Percentiles rank a stretch among this genome's conserved stretches.
phyloP scores from a whole-genome alignment of 2,888 invertebrate species.

The Ormyrus pomaceus region DNA sequence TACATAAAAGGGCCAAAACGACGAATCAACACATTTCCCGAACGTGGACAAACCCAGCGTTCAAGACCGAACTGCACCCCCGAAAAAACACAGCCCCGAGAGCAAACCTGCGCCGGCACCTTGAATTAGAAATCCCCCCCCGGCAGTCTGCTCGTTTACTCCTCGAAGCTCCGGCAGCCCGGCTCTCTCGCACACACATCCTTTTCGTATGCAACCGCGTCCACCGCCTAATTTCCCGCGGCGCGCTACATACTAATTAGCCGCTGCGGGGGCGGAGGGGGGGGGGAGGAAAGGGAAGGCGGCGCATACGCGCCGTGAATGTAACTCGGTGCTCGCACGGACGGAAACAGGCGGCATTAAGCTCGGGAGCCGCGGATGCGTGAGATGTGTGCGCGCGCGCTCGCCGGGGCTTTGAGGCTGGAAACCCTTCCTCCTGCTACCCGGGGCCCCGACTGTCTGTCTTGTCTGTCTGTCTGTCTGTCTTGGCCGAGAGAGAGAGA shows the following conservation, averaged over 20 bases:
- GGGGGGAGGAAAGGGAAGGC: background rate
- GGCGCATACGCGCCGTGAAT: slow-evolving; percentile 52
- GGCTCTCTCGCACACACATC: background rate
- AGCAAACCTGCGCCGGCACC: no score
- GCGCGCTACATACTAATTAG: slow-evolving; percentile 67
- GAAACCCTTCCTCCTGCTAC: background rate
- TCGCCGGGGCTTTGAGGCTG: slow-evolving; percentile 32
- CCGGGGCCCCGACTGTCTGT: background rate
- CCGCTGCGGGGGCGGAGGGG: background rate
- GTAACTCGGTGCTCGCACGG: slow-evolving; percentile 29
- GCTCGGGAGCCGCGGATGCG: slow-evolving; percentile 14
- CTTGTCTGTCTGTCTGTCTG: slow-evolving; percentile 12
- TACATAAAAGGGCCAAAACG: no score
- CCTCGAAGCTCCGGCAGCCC: background rate
- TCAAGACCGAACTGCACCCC: no score
- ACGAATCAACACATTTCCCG: no score
- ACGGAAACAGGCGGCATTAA: slow-evolving; percentile 28
- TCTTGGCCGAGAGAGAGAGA: no score
- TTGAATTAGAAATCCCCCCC: background rate
- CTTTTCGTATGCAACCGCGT: slow-evolving; percentile 65
- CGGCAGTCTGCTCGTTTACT: background rate
- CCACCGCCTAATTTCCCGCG: slow-evolving; percentile 65
- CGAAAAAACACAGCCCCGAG: no score
- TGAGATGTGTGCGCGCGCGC: background rate
- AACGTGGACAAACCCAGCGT: no score